A percentile compares a stretch with the other conserved stretches of the same genome.
These are phyloP conservation scores for Perdix hodgsoniae DNA, from an alignment of 2,797 vertebrate species.

Conservation along the genomic window DNA sequence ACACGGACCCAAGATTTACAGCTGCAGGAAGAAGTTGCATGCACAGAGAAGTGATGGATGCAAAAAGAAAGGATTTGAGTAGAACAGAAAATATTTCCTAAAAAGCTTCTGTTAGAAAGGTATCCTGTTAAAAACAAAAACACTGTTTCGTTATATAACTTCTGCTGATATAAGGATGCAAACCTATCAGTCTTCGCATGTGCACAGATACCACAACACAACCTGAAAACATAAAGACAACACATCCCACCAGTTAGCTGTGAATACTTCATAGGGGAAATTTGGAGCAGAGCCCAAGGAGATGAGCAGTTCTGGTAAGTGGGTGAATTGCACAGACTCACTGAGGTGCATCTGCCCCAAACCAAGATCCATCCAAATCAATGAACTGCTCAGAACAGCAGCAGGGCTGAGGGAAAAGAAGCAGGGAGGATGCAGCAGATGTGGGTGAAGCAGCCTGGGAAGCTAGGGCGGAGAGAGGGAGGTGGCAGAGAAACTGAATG, in stretches of 20 bases:
- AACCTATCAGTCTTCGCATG: background rate
- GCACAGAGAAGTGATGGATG: background rate
- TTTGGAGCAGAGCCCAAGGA: background rate
- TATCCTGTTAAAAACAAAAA: background rate
- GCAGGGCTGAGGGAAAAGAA: background rate
- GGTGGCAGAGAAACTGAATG: background rate
- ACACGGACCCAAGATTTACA: background rate
- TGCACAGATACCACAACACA: conserved; percentile 8
- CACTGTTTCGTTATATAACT: background rate
- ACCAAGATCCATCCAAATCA: background rate
- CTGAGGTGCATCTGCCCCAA: accelerated
- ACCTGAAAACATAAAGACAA: background rate
- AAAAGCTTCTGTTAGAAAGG: background rate
- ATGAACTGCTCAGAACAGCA: background rate
- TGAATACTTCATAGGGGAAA: background rate
- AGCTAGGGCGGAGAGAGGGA: background rate
- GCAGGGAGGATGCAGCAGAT: background rate
- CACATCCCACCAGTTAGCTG: background rate
- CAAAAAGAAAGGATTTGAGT: background rate
- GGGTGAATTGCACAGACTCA: background rate
- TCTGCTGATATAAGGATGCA: background rate
- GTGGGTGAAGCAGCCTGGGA: conserved; percentile 23
- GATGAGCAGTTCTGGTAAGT: background rate
- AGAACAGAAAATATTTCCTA: background rate
- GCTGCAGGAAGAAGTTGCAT: background rate